Percentiles rank a stretch among this genome's conserved stretches.
phyloP scores from a whole-genome alignment of 1,140 invertebrate genomes.

The Bombus polaris region DNA sequence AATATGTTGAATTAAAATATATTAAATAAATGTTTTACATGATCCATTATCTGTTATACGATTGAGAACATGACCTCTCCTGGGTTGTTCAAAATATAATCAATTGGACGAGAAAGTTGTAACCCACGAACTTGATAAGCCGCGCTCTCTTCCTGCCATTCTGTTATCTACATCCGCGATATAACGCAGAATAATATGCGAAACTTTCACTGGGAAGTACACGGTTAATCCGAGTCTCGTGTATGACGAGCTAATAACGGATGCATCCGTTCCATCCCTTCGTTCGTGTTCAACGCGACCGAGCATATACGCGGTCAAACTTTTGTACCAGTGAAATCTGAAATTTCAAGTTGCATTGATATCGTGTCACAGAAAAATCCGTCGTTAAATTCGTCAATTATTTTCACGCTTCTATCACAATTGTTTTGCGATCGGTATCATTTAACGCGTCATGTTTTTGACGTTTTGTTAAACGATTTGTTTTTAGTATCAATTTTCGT shows the following conservation, averaged over 20 bases:
- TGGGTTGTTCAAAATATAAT: conserved; percentile 31
- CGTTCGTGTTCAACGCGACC: background rate
- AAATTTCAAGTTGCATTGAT: conserved; percentile 21
- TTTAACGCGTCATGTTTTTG: background rate
- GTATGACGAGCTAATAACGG: conserved; percentile 51
- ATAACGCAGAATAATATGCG: conserved; percentile 59
- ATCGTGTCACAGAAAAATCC: background rate
- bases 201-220: conserved; percentile 58
- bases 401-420: background rate
- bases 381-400: background rate
- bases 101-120: conserved; percentile 57
- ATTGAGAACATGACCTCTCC: background rate
- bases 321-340: background rate
- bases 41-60: background rate
- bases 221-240: conserved; percentile 48
- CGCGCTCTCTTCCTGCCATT: conserved; percentile 51
- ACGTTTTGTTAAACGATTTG: background rate
- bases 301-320: background rate
- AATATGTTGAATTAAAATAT: background rate
- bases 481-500: background rate
- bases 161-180: conserved; percentile 51
- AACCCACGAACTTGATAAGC: conserved; percentile 47
- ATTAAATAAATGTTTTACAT: no score
- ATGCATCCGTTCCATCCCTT: background rate
- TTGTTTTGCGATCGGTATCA: background rate